Evolutionary conservation across 1,140 invertebrate species (phyloP).

Genomic region (Sycophaga agraensis): DNA sequence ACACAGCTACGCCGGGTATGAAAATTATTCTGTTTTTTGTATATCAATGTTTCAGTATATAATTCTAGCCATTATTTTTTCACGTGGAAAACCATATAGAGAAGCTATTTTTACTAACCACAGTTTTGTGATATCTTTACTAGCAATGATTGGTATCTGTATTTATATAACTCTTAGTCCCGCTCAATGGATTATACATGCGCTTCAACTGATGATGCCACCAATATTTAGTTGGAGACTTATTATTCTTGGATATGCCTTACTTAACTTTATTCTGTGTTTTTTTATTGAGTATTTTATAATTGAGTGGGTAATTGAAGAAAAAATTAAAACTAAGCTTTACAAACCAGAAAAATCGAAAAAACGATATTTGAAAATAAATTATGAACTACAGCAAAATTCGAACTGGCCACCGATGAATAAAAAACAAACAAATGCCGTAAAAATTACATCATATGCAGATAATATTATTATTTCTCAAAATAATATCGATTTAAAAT

Average conservation of each 20-base stretch:
- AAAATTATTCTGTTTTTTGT: slow-evolving; percentile 84
- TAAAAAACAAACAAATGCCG: slow-evolving; percentile 25
- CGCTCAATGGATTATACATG: slow-evolving; percentile 61
- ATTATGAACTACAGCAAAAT: slow-evolving; percentile 51
- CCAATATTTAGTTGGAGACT: slow-evolving; percentile 65
- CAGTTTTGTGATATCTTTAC: slow-evolving; percentile 65
- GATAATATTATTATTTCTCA: slow-evolving; percentile 33
- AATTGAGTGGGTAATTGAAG: slow-evolving; percentile 64
- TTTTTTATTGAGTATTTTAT: slow-evolving; percentile 65
- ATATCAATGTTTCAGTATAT: slow-evolving; percentile 94
- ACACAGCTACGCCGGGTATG: slow-evolving; percentile 63
- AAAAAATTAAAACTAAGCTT: slow-evolving; percentile 57
- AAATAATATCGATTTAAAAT: slow-evolving; percentile 1
- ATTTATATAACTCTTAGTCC: slow-evolving; percentile 72
- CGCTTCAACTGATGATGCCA: slow-evolving; percentile 70
- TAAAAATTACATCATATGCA: slow-evolving; percentile 34
- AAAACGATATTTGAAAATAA: slow-evolving; percentile 60
- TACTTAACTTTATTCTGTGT: slow-evolving; percentile 64
- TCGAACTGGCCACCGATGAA: slow-evolving; percentile 48
- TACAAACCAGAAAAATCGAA: slow-evolving; percentile 60
- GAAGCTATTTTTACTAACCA: slow-evolving; percentile 80
- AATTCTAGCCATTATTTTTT: slow-evolving; percentile 84
- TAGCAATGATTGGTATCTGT: slow-evolving; percentile 66
- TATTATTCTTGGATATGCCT: slow-evolving; percentile 63
- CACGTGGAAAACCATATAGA: slow-evolving; percentile 87